Evolutionary conservation across 2,888 invertebrate genomes (phyloP), one percentile per base, ranked within the genome.

Genomic region (Electrophaes corylata): DNA sequence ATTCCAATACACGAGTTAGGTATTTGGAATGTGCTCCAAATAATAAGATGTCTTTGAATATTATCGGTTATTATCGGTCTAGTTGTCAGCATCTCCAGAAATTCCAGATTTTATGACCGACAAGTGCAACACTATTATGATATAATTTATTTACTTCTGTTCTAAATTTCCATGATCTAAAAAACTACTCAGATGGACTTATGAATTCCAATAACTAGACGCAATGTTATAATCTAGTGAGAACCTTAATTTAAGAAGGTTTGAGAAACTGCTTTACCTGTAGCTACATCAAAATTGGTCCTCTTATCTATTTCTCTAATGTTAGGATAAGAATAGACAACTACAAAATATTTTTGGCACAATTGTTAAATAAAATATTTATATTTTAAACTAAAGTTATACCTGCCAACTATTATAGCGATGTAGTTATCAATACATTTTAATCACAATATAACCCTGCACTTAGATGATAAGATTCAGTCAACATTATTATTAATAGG

Each of bases 401-500:
- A 35, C 4, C 39, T 39, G 44, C 41, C 45, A 50, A 33, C 41
- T 50, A 40, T 26, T 6, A 26, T 41, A 45, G 40, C 23, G 20
- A 41, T 46, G 35, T 39, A 41, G 35, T 31, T 60, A 51, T 37
- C 26, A 47, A 43, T 46, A 43, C 46, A 45, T 46, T 50, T 55
- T 41, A 50, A 64, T 64, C 64, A 64, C 64, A 60, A 53, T 31
- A 44, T 29, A 47, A 60, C 63, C 60, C 63, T 64, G 63, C 55
- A 58, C 62, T 59, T 51, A 60, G 51, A 8, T 50, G 16, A 43
- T 43, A 55, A 51, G 41, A 53, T 57, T 60, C 60, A 63, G 55
- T 62, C 56, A 46, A 47, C 43, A 35, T 45, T 52, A 46, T 20
- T 47, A 52, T 19, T 44, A 45, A 31, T 43, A 39, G 23, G 16